Evolutionary conservation across 1,140 invertebrate species (phyloP), one percentile per base, ranked within the genome.

Genomic region (Sminthurinus signatus): DNA sequence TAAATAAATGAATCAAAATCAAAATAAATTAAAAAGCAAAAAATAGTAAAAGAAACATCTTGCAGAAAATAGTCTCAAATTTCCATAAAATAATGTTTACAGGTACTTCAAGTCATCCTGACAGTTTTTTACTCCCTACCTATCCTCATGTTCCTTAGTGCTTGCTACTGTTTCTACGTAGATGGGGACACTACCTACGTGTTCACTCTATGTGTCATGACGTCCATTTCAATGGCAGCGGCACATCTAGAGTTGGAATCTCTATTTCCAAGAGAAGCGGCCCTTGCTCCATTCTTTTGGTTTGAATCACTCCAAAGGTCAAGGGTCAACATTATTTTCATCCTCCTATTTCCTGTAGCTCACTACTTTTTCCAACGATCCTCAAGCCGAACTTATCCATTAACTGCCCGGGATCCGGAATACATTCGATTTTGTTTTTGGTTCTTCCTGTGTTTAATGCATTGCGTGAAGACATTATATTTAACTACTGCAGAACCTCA

Each of bases 61-160:
- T n/a, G n/a, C 39, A 42, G 39, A 42, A 10, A 10, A 42, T n/a
- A 12, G 10, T 42, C 39, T n/a, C n/a, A 42, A 42, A 42, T 42
- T 12, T 42, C 39, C 39, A 12, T n/a, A n/a, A n/a, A n/a, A n/a
- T n/a, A n/a, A n/a, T n/a, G n/a, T 32, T 31, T 54, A 3, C 23
- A 54, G 51, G 27, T 54, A 10, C 10, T 39, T 4, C 54, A 56
- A 56, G 54, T 19, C 28, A 10, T 56, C 15, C 15, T 56, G 10
- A 56, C 54, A n/a, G 14, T 42, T 8, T 56, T 56, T 19, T 56
- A 56, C 28, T 32, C 31, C 54, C 39, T 56, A 5, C 54, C 54
- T 27, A 12, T 56, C 17, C 2, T 23, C 28, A 56, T 56, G 54
- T 36, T 31, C 21, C 54, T 56, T 5, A 19, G 36, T 3, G 54